These are phyloP conservation scores for Rotaria sp. DNA, from an alignment of 2,888 invertebrate genomes.

Conservation along the genomic window DNA sequence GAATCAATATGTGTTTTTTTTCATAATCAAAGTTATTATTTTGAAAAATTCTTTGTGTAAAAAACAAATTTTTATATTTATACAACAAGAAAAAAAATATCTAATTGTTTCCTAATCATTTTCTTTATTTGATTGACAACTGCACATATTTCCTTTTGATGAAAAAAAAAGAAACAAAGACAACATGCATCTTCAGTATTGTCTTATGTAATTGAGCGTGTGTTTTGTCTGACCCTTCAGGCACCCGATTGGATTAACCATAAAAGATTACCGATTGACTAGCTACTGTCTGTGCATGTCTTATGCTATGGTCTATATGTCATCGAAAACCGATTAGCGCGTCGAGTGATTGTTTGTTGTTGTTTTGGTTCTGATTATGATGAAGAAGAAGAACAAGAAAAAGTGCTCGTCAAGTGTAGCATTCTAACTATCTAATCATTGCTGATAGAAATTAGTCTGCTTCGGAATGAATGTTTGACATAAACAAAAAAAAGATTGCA, in stretches of 20 bases:
- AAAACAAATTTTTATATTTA: too few species aligned
- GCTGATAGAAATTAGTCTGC: neutral
- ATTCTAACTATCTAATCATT: neutral
- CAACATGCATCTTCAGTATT: neutral
- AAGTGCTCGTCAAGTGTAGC: neutral
- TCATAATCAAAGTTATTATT: too few species aligned
- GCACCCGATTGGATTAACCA: neutral
- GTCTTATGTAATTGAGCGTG: neutral
- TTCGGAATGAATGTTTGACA: neutral
- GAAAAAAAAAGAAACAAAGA: neutral
- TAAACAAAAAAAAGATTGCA: neutral
- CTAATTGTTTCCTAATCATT: neutral
- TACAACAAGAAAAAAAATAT: neutral
- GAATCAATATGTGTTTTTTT: too few species aligned
- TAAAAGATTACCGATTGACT: conserved; percentile 10
- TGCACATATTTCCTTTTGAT: neutral
- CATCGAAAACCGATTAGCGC: neutral
- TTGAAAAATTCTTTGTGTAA: too few species aligned
- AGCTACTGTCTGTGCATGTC: neutral
- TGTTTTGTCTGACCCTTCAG: neutral
- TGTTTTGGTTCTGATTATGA: neutral
- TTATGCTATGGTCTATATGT: neutral
- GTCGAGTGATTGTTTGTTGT: neutral
- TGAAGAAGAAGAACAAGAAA: neutral
- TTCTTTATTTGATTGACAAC: neutral